phyloP scores from a whole-genome alignment of 2,888 invertebrate genomes.

The Rhagium mordax region DNA sequence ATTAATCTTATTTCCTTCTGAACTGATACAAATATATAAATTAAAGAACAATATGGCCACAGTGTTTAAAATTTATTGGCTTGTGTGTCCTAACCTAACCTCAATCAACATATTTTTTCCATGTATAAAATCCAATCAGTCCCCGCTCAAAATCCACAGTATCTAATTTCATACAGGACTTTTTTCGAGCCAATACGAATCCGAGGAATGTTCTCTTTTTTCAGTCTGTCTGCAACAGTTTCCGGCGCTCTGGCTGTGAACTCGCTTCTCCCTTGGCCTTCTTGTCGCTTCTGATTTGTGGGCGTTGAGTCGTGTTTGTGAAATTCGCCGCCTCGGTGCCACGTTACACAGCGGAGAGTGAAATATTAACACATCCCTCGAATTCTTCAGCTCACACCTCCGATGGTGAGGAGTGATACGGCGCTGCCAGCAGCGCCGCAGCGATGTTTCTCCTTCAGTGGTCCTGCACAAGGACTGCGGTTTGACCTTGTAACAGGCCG shows the following conservation, averaged over 20 bases:
- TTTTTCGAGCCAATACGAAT: background rate
- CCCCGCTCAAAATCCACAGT: too few species aligned
- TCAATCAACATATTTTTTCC: too few species aligned
- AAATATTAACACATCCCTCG: constrained; percentile 67
- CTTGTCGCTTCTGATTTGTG: constrained; percentile 33
- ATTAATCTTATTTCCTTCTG: too few species aligned
- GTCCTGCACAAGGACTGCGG: constrained; percentile 9
- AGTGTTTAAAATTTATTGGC: too few species aligned
- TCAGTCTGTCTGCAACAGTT: constrained; percentile 2
- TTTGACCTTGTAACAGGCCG: constrained; percentile 20
- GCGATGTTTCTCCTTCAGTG: constrained; percentile 35
- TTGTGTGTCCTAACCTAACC: too few species aligned
- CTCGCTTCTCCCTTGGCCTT: background rate
- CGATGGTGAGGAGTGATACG: constrained; percentile 67
- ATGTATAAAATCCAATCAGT: too few species aligned
- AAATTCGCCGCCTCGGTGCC: constrained; percentile 55
- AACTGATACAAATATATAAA: too few species aligned
- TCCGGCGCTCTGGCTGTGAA: constrained; percentile 25
- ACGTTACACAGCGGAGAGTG: constrained; percentile 61
- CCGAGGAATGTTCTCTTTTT: background rate
- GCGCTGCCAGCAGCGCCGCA: constrained; percentile 57
- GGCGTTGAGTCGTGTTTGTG: constrained; percentile 18
- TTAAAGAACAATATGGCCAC: too few species aligned
- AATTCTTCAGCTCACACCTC: constrained; percentile 67
- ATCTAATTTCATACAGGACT: too few species aligned